Base-by-base conservation (phyloP, 2,888 invertebrate species). In the Oscheius sp. region DNA sequence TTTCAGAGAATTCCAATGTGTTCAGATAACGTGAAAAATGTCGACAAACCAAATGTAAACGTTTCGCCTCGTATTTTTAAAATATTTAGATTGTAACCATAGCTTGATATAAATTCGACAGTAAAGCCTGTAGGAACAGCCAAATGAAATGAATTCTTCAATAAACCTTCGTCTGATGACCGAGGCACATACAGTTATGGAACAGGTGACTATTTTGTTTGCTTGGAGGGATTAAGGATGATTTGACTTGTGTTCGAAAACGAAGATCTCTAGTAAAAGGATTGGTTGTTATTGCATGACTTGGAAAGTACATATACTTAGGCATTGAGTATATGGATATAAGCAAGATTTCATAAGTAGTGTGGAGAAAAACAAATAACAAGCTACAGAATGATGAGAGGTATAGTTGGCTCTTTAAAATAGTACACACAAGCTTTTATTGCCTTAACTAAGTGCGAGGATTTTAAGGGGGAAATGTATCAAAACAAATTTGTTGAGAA, bases 61-160 rank as follows among this genome's bases (percentile, higher is more conserved):
- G 9, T n/a, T 45, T 47, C 20, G 17, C 44, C 8, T 6, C 3
- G 30, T 0, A 4, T 2, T n/a, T 9, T 33, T 17, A 54, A 9
- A 32, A n/a, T 8, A 12, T 65, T 45, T 14, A 65, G 65, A 65
- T 56, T 41, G 56, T 65, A 12, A 56, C 65, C 20, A 65, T 56
- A n/a, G 67, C 67, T 14, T 24, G 67, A 24, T 50, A 67, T 20
- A 59, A 67, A 20, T 67, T 67, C 62, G 61, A 67, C 41, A 32
- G 33, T 22, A 22, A 26, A 33, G 67, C 24, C 61, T 67, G 2
- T 62, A 67, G 38, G 20, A 45, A 22, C 22, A 61, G 14, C 41
- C 67, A 17, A 67, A 33, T 24, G 61, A 67, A 38, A 59, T 41
- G 4, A 67, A 67, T 38, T 62, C 67, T 20, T 44, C 56, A 14